Evolutionary conservation across 1,140 invertebrate species (phyloP), one percentile per base, ranked within the genome.

Genomic region (Steinernema feltiae): DNA sequence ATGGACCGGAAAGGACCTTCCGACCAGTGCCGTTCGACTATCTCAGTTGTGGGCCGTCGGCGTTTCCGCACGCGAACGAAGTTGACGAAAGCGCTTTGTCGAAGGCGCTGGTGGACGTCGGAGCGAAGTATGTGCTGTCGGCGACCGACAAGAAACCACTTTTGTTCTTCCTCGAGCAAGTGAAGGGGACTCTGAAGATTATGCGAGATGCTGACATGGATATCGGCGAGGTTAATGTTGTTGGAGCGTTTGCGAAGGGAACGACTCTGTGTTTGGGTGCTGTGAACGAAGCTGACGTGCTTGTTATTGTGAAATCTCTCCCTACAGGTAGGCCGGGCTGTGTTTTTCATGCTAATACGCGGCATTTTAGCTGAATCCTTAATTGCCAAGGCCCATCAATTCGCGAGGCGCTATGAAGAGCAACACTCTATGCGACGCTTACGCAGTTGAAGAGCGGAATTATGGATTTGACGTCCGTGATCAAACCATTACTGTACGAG

Each of bases 221-320:
- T 12, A 63, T 63, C 53, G 24, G 15, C 15, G 53, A 63, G 53
- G 24, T 27, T 17, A 63, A 17, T 27, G 12, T 63, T 21, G 24
- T 12, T 32, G 96, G 96, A 0, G 95, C 95, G 0, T 97, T 95
- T 83, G 98, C 98, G 87, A 98, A 98, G 87, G 95, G 95, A 0
- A 98, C 95, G 12, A 97, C 98, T 92, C 91, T 97, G 82, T 92
- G 93, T 2, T 94, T 94, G 0, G 92, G 95, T 83, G 96, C 95
- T n/a, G 86, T 91, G 95, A 0, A 96, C 95, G 24, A 95, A 98
- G 87, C 92, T 98, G 81, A 95, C n/a, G n/a, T n/a, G n/a, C n/a
- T 98, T 1, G 94, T 98, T 12, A 96, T 98, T 81, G 89, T 99
- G n/a, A 98, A 98, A 89, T 97, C 95, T 0, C 87, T 98, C 48